Conservation (phyloP, 2,113 vertebrate species). For the Sinocyclocheilus anshuiensis region DNA sequence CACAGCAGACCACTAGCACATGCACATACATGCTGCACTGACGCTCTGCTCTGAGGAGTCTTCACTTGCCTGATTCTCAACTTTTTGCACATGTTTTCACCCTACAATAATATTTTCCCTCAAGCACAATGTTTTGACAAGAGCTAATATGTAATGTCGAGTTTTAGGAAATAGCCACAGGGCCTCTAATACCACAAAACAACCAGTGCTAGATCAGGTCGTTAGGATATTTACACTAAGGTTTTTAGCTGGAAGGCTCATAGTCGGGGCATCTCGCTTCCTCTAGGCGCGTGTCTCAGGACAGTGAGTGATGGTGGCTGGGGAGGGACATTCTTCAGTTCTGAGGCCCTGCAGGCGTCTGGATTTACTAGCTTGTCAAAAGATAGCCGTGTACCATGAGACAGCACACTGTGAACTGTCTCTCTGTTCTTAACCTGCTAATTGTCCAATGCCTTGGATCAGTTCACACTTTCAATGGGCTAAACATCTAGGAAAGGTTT, state of each 20-base stretch:
- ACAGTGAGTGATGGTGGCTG: too few species aligned
- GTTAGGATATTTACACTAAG: not conserved
- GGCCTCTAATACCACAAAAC: not conserved
- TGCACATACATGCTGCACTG: slow-evolving; percentile 12
- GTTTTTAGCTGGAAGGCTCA: not conserved
- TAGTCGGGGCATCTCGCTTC: not conserved
- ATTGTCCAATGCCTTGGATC: not conserved
- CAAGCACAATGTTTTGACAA: not conserved
- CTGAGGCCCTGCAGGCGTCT: slow-evolving; percentile 25
- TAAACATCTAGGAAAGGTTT: too few species aligned
- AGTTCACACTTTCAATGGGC: too few species aligned
- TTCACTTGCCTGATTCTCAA: not conserved
- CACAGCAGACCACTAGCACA: not conserved
- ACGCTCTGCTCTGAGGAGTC: not conserved
- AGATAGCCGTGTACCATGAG: not conserved
- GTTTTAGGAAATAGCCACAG: not conserved
- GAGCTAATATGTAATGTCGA: not conserved
- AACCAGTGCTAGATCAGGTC: not conserved
- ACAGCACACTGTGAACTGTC: not conserved
- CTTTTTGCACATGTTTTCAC: not conserved
- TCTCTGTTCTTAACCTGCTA: not conserved
- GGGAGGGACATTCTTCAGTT: not conserved
- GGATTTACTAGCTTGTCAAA: slow-evolving; percentile 2
- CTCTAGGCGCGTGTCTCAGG: too few species aligned
- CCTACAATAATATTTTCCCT: not conserved